Evolutionary conservation across 1,140 invertebrate species (phyloP), one percentile per base, ranked within the genome.

Genomic region (Dendroctonus ponderosae): DNA sequence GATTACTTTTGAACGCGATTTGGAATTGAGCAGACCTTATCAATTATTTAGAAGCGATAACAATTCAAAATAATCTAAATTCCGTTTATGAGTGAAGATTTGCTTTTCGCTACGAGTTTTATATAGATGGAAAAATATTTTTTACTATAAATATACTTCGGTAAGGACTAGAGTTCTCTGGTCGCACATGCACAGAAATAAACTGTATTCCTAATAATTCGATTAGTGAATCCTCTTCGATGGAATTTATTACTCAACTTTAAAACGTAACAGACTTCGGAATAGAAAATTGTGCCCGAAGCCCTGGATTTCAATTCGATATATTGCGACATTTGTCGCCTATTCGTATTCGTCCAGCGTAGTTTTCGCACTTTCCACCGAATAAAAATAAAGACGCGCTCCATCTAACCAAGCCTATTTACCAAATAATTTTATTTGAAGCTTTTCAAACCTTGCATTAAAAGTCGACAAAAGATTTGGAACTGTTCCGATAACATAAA

Each of bases 311-410:
- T 70, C 66, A 66, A 54, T 67, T 70, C 68, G 66, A 70, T 70
- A 66, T 66, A 70, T 67, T 67, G 68, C 60, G 58, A 70, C 64
- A 70, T 70, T 70, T 67, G 68, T 61, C 57, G 65, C 15, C 68
- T 60, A 70, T 70, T 70, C 68, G 65, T 70, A 70, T 70, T 67
- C 68, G 59, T 53, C 8, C 46, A 40, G 42, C 68, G 65, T 70
- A 67, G 57, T 66, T 52, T 70, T 66, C 66, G 62, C 68, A 70
- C 68, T 70, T 70, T 67, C 66, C 59, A 46, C 60, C 43, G 39
- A 62, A 57, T 62, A 64, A 68, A n/a, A 62, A 62, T 62, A 62
- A 62, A 58, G 59, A 68, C 57, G 26, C 62, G 62, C 52, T 12
- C 41, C 49, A 56, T 56, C 53, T 14, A 53, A 14, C 14, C 15